Conservation (phyloP, 2,113 vertebrate genomes). For the Cnemophilus loriae region DNA sequence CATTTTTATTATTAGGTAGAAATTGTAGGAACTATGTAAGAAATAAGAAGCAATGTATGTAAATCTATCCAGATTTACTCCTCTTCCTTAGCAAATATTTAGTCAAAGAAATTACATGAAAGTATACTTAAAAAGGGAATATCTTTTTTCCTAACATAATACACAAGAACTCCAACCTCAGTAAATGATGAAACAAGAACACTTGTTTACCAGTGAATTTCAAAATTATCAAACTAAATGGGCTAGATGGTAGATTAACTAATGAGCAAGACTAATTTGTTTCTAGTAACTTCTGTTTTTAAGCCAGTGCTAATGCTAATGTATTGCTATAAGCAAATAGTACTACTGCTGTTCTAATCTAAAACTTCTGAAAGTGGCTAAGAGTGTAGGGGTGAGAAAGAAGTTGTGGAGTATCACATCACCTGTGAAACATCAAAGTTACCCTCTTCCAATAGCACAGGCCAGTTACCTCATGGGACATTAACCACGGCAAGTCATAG, state of each 20-base stretch:
- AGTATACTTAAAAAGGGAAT: background rate
- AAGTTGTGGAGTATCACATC: background rate
- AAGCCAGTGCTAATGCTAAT: background rate
- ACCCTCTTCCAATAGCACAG: background rate
- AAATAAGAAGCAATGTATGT: background rate
- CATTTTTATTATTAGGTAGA: background rate
- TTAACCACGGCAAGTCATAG: accelerated
- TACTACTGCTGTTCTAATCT: background rate
- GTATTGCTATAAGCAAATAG: background rate
- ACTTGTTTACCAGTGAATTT: background rate
- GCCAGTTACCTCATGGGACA: background rate
- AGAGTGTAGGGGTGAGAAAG: background rate
- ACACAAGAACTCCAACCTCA: background rate
- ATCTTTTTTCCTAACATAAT: background rate
- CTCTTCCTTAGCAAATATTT: background rate
- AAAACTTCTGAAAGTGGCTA: background rate
- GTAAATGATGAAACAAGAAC: background rate
- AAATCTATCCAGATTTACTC: background rate
- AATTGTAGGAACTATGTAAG: background rate
- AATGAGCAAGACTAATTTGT: background rate
- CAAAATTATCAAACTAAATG: background rate
- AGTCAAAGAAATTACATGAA: background rate
- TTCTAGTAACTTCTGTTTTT: background rate
- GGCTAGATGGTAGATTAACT: background rate
- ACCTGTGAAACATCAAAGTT: background rate